Evolutionary conservation across 2,888 invertebrate genomes (phyloP), one percentile per base, ranked within the genome.

Genomic region (Invenusta paracnida): DNA sequence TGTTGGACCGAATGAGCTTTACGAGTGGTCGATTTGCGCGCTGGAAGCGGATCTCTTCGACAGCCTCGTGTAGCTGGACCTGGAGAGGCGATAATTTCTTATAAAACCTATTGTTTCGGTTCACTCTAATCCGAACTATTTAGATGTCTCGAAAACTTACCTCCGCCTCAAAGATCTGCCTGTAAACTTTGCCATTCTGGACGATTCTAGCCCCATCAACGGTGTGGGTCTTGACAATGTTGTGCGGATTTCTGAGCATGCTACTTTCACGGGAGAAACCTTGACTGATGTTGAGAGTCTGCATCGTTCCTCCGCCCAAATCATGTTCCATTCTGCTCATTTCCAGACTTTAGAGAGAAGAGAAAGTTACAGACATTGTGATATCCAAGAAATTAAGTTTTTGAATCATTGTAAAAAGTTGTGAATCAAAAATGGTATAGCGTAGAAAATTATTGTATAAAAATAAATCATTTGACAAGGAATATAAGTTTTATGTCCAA

Each of bases 91-190:
- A n/a, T n/a, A n/a, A n/a, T n/a, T n/a, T n/a, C n/a, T n/a, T n/a
- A n/a, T n/a, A n/a, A n/a, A n/a, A n/a, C n/a, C n/a, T n/a, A n/a
- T n/a, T n/a, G n/a, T n/a, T n/a, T n/a, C n/a, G n/a, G n/a, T n/a
- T n/a, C n/a, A n/a, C n/a, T n/a, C n/a, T n/a, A n/a, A n/a, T n/a
- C n/a, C n/a, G n/a, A n/a, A n/a, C n/a, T n/a, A n/a, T n/a, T n/a
- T n/a, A n/a, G n/a, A n/a, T n/a, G n/a, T n/a, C n/a, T n/a, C n/a
- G n/a, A 48, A 5, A 28, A 30, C 81, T 5, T 17, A 91, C 91
- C 90, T 91, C 91, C 29, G 91, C 91, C 87, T 91, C 91, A 89
- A 91, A 91, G 88, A 91, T 90, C 88, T 91, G 91, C 28, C 90
- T 88, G 87, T 91, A 91, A 23, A 91, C 90, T 88, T 91, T 91